phyloP scores from a whole-genome alignment of 2,888 invertebrate genomes.

The Odontocerum albicorne region DNA sequence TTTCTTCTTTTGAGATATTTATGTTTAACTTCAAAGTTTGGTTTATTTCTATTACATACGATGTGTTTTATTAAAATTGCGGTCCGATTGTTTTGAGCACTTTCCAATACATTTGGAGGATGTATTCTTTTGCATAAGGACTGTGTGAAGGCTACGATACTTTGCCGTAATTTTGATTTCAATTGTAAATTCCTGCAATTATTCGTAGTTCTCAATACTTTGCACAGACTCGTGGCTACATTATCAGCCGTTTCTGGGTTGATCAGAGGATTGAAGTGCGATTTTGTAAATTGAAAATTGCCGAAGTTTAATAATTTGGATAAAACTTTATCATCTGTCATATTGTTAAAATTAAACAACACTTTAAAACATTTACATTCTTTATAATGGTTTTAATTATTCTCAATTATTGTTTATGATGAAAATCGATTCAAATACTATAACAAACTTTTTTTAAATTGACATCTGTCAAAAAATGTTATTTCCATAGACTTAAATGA shows the following conservation, averaged over 20 bases:
- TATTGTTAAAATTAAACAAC: background rate
- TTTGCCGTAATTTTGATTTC: conserved; percentile 16
- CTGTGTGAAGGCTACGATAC: conserved; percentile 13
- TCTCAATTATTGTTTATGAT: background rate
- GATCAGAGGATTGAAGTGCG: conserved; percentile 4
- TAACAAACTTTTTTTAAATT: background rate
- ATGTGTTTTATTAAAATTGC: conserved; percentile 9
- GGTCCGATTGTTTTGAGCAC: background rate
- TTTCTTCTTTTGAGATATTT: background rate
- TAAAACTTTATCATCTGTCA: conserved; percentile 17
- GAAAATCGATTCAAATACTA: background rate
- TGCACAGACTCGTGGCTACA: conserved; percentile 18
- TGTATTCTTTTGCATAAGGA: conserved; percentile 11
- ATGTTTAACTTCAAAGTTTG: background rate
- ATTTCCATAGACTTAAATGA: too few species aligned
- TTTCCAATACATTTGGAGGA: background rate
- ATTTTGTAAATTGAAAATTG: background rate
- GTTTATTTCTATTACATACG: background rate
- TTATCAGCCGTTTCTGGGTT: conserved; percentile 9
- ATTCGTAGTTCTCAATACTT: conserved; percentile 6
- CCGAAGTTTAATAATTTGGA: conserved; percentile 3
- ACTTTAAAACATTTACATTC: background rate
- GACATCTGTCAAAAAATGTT: too few species aligned
- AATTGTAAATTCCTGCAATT: conserved; percentile 1
- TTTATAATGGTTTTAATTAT: background rate